These are phyloP conservation scores for Gryon sp. DNA, from an alignment of 1,140 invertebrate species.

Conservation along the genomic window DNA sequence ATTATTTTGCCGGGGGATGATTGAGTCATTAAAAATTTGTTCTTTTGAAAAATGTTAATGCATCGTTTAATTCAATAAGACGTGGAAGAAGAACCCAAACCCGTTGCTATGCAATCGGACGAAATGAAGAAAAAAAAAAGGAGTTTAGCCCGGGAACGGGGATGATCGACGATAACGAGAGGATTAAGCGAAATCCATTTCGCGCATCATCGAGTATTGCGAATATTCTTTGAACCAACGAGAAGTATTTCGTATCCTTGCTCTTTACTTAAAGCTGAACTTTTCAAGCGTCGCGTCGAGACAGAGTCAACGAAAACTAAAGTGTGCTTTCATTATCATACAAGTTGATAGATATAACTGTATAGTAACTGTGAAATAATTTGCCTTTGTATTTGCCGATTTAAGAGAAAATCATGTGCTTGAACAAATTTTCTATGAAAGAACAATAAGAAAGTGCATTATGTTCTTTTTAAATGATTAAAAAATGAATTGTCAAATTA, in stretches of 20 bases:
- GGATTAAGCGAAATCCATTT: slow-evolving; percentile 57
- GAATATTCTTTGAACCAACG: slow-evolving; percentile 41
- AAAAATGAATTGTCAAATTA: too few species aligned
- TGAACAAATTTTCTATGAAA: too few species aligned
- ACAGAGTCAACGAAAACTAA: slow-evolving; percentile 24
- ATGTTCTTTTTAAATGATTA: too few species aligned
- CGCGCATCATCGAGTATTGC: slow-evolving; percentile 57
- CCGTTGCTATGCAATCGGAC: slow-evolving; percentile 33
- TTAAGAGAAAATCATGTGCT: too few species aligned
- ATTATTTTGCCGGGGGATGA: slow-evolving; percentile 24
- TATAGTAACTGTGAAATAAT: too few species aligned
- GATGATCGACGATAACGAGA: slow-evolving; percentile 58
- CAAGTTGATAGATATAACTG: too few species aligned
- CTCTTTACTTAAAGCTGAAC: slow-evolving; percentile 54
- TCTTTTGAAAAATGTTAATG: slow-evolving; percentile 51
- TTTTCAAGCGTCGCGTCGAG: slow-evolving; percentile 48
- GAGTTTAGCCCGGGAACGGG: too few species aligned
- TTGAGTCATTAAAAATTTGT: slow-evolving; percentile 39
- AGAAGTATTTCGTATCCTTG: slow-evolving; percentile 51
- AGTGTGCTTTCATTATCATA: slow-evolving; percentile 48
- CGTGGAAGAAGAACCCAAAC: too few species aligned
- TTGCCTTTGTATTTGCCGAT: too few species aligned
- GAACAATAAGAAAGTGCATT: too few species aligned
- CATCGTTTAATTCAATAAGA: slow-evolving; percentile 52
- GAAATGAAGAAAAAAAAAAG: too few species aligned